Conservation (phyloP, 1,140 invertebrate species). For the Drosophila equinoxialis region DNA sequence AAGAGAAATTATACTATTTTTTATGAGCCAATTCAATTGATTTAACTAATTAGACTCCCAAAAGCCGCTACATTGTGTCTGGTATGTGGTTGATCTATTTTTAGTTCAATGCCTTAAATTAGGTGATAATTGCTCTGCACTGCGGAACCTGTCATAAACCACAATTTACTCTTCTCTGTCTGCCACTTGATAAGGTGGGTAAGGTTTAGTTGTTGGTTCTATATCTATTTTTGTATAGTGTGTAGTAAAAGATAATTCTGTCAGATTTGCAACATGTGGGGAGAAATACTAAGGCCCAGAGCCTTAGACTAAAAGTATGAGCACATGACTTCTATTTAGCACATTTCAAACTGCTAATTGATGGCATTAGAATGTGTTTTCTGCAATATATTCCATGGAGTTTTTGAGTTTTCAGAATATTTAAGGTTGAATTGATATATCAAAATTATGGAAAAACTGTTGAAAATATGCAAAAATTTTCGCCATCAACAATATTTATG, state of each 20-base stretch:
- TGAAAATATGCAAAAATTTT: constrained; percentile 3
- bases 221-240: not conserved
- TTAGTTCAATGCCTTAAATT: constrained; percentile 31
- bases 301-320: constrained; percentile 24
- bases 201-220: constrained; percentile 34
- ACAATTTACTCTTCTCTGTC: constrained; percentile 11
- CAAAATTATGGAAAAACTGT: not conserved
- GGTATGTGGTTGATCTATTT: constrained; percentile 23
- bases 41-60: constrained; percentile 2
- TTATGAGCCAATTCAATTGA: constrained; percentile 5
- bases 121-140: constrained; percentile 41
- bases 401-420: not conserved
- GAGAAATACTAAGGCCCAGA: not conserved
- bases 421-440: not conserved
- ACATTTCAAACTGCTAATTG: constrained; percentile 44
- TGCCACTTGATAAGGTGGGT: constrained; percentile 49
- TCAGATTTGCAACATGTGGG: not conserved
- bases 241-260: not conserved
- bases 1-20: not conserved
- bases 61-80: not conserved
- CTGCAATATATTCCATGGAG: not conserved
- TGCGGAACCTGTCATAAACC: constrained; percentile 5
- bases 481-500: not conserved
- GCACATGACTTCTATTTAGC: constrained; percentile 69
- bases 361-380: constrained; percentile 17